Evolutionary conservation across 2,113 vertebrate species (phyloP).

Genomic region (Ia io): DNA sequence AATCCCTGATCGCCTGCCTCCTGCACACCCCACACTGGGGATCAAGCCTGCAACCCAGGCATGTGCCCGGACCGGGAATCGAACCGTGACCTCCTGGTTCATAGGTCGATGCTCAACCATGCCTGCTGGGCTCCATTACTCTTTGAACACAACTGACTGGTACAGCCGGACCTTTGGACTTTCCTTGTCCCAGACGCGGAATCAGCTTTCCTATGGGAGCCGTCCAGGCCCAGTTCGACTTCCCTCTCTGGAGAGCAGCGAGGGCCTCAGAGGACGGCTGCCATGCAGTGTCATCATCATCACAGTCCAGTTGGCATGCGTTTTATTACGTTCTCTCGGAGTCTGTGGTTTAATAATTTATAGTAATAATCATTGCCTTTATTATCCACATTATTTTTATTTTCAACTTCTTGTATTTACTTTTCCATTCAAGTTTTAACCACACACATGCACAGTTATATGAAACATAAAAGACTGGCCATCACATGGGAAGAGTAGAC

Average conservation of each 20-base stretch:
- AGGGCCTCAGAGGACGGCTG: neutral
- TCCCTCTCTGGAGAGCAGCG: neutral
- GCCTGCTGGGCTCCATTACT: neutral
- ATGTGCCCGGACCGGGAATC: no score
- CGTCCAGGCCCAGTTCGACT: neutral
- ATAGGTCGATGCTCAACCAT: no score
- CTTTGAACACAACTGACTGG: neutral
- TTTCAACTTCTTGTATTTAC: neutral
- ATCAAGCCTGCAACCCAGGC: no score
- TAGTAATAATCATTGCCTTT: neutral
- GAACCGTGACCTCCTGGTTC: no score
- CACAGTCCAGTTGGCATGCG: neutral
- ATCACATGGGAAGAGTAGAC: neutral
- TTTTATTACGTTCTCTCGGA: neutral
- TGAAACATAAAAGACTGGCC: neutral
- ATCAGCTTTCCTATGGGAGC: neutral
- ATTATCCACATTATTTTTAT: neutral
- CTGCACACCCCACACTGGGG: no score
- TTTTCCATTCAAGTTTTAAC: neutral
- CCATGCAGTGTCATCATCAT: fast-evolving
- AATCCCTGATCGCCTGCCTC: no score
- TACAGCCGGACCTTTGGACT: neutral
- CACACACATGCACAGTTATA: neutral
- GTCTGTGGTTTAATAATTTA: neutral
- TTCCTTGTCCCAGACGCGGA: neutral